Evolutionary conservation across 2,888 invertebrate genomes (phyloP).

Genomic region (Microctonus aethiopoides): DNA sequence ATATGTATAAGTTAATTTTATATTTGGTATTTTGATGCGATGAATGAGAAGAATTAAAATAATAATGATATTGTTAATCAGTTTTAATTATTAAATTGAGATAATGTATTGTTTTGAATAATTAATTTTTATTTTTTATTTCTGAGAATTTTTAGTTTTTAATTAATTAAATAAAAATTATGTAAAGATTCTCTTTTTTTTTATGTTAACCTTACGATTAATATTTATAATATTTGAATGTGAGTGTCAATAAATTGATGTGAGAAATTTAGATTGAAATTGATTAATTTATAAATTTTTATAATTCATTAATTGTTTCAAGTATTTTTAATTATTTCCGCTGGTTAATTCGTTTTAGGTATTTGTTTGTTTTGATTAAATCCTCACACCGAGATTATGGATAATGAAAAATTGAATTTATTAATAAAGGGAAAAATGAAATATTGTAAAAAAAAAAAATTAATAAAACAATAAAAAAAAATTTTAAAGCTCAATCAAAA

Average conservation of each 20-base stretch:
- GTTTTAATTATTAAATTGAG: too few relatives aligned
- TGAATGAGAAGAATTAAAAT: too few relatives aligned
- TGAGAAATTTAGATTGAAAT: background rate
- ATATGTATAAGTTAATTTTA: too few relatives aligned
- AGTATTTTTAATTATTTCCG: background rate
- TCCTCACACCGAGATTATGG: background rate
- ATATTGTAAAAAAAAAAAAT: background rate
- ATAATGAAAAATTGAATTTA: background rate
- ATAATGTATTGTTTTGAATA: too few relatives aligned
- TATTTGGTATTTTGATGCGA: too few relatives aligned
- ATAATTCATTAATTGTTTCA: background rate
- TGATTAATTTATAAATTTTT: background rate
- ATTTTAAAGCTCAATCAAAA: conserved; percentile 44
- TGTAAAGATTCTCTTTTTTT: background rate
- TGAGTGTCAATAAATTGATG: too few relatives aligned
- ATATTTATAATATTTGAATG: too few relatives aligned
- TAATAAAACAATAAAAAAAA: background rate
- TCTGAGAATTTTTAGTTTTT: too few relatives aligned
- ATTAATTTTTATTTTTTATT: too few relatives aligned
- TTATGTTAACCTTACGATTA: background rate
- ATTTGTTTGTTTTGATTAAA: too few relatives aligned
- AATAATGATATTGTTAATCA: too few relatives aligned
- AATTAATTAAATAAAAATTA: background rate
- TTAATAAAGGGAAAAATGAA: background rate
- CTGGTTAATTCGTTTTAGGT: background rate